A percentile compares a stretch with the other conserved stretches of the same genome.
Evolutionary conservation across 1,140 invertebrate species (phyloP).

Genomic region (Heliconius eleuchia): DNA sequence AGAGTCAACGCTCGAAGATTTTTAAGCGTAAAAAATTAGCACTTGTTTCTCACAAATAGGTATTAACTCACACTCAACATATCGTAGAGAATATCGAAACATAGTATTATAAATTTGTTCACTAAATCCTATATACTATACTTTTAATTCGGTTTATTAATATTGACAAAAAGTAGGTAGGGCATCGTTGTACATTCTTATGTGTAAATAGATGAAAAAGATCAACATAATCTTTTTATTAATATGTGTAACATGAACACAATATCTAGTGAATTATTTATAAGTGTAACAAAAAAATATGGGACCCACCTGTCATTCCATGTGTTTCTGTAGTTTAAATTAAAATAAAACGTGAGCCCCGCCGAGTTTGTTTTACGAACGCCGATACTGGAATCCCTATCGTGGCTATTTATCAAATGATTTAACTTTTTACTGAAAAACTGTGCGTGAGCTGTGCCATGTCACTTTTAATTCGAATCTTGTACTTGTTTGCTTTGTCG

Average conservation of each 20-base stretch:
- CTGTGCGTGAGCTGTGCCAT: not conserved
- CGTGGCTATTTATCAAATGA: constrained; percentile 29
- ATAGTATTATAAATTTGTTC: not conserved
- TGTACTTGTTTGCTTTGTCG: not conserved
- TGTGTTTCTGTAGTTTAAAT: constrained; percentile 26
- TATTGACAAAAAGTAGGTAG: not conserved
- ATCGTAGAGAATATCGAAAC: not conserved
- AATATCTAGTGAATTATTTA: constrained; percentile 27
- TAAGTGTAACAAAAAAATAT: constrained; percentile 22
- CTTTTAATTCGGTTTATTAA: not conserved
- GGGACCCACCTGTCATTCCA: constrained; percentile 24
- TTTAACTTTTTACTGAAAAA: constrained; percentile 27
- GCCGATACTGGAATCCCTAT: constrained; percentile 21
- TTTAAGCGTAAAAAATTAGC: not conserved
- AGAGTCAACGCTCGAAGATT: not conserved
- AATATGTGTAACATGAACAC: not conserved
- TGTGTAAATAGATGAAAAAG: not conserved
- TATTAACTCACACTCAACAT: not conserved
- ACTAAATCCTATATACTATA: no score
- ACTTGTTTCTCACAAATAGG: not conserved
- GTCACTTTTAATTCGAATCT: constrained; percentile 24
- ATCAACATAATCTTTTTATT: not conserved
- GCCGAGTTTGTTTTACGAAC: constrained; percentile 35
- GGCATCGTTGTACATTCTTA: not conserved
- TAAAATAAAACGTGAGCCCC: constrained; percentile 22